Conservation (phyloP, 2,888 invertebrate genomes). For the Tholera decimalis region DNA sequence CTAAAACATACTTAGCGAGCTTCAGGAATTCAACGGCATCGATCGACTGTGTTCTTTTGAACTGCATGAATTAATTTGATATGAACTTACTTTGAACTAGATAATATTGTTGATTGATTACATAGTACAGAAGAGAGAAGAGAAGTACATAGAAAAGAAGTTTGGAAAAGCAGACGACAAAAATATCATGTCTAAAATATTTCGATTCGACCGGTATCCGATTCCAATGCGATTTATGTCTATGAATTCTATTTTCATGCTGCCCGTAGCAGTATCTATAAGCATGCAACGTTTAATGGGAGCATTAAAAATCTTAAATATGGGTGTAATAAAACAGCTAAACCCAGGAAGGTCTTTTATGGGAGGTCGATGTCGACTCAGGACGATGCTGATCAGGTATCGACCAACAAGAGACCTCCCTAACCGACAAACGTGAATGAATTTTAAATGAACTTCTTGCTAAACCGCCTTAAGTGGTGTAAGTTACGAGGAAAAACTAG, state of each 20-base stretch:
- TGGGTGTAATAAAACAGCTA: slow-evolving; percentile 31
- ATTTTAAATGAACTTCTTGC: slow-evolving; percentile 56
- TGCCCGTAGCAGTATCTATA: not conserved
- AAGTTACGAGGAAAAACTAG: slow-evolving; percentile 25
- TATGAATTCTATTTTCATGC: not conserved
- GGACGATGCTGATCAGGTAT: slow-evolving; percentile 39
- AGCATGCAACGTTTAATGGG: not conserved
- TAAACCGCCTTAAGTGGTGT: slow-evolving; percentile 8
- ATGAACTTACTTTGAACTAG: slow-evolving; percentile 51
- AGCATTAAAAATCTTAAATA: slow-evolving; percentile 29
- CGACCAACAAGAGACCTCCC: slow-evolving; percentile 29
- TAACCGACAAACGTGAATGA: slow-evolving; percentile 59
- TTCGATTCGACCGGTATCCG: too few relatives aligned
- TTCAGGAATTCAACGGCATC: slow-evolving; percentile 39
- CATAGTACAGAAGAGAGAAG: too few relatives aligned
- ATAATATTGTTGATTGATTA: not conserved
- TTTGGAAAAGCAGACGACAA: too few relatives aligned
- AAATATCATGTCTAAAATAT: too few relatives aligned
- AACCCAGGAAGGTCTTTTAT: slow-evolving; percentile 24
- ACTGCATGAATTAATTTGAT: slow-evolving; percentile 65
- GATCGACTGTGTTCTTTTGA: slow-evolving; percentile 34
- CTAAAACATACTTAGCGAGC: slow-evolving; percentile 7
- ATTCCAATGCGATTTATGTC: too few relatives aligned
- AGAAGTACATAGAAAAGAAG: too few relatives aligned
- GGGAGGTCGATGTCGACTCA: slow-evolving; percentile 11